A percentile compares a stretch with the other conserved stretches of the same genome.
phyloP scores from a whole-genome alignment of 2,113 vertebrate genomes.

The Petaurus breviceps region DNA sequence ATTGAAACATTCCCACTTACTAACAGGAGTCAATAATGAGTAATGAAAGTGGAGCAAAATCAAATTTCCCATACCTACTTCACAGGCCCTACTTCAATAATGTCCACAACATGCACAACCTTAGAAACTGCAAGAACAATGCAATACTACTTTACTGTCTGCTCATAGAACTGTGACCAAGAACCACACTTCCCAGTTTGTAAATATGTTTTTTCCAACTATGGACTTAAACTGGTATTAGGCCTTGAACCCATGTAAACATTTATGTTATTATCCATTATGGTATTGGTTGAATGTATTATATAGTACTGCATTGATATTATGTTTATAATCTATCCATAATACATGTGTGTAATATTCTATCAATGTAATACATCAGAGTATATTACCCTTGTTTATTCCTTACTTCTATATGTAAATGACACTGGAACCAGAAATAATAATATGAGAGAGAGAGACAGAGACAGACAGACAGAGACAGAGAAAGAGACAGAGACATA shows the following conservation, averaged over 20 bases:
- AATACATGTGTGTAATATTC: not conserved
- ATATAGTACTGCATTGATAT: not conserved
- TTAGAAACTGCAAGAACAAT: not conserved
- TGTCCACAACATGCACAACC: not conserved
- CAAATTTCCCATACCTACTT: not conserved
- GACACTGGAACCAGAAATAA: not conserved
- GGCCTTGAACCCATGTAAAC: not conserved
- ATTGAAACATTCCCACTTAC: not conserved
- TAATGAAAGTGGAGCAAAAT: not conserved
- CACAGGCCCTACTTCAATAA: not conserved
- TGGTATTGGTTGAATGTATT: not conserved
- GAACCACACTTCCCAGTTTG: not conserved
- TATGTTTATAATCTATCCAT: not conserved
- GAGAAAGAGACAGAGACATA: no score
- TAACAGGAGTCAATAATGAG: not conserved
- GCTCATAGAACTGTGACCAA: not conserved
- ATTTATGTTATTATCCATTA: not conserved
- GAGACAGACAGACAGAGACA: not conserved
- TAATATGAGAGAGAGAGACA: not conserved
- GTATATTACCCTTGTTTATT: not conserved
- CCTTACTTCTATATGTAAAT: not conserved
- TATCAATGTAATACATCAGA: not conserved
- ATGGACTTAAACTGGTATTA: not conserved
- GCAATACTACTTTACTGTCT: not conserved
- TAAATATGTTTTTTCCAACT: not conserved